Base-by-base conservation (phyloP, 2,113 vertebrate genomes). In the Leucosticte australis region DNA sequence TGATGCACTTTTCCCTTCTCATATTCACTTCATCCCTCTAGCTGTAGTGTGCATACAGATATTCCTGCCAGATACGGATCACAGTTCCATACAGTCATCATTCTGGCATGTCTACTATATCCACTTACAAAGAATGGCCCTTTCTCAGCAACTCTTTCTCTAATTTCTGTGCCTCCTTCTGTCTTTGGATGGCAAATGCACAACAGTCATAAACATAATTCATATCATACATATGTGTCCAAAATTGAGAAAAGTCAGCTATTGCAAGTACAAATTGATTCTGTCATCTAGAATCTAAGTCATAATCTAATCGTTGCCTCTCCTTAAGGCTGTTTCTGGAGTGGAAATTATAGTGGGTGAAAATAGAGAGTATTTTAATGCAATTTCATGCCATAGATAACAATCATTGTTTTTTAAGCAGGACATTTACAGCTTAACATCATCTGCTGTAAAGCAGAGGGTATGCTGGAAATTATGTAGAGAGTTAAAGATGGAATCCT, bases 341-440 rank as follows among this genome's bases (percentile, higher is more conserved):
- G 78, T 75, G 69, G 88, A 93, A 96, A 96, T 96, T 93, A 83
- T 21, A 92, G 88, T 93, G 88, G 88, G 64, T 96, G 92, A 95
- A 92, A 95, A 95, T 60, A 92, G 42, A 85, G 83, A 95, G 83
- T 93, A 71, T 94, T 97, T 97, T 95, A 88, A 94, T 94, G 76
- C 65, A 56, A 89, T 94, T 96, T 90, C 77, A 81, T 93, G 73
- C 79, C 79, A 89, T 16, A 93, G 90, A 93, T 94, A 92, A 94
- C 39, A 77, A 89, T 93, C 71, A 75, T 93, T 90, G 90, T 87
- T 96, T 91, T 96, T 95, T 88, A 95, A 95, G 75, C 85, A 83
- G 71, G 33, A 92, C 63, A 90, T 95, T 94, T 94, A 92, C 79
- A 90, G 90, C 68, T 86, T 77, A 78, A 83, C 76, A 1, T 68